A percentile compares a stretch with the other conserved stretches of the same genome.
These are phyloP conservation scores for Dynastes hyllus DNA, from an alignment of 2,888 invertebrate genomes.

Conservation along the genomic window DNA sequence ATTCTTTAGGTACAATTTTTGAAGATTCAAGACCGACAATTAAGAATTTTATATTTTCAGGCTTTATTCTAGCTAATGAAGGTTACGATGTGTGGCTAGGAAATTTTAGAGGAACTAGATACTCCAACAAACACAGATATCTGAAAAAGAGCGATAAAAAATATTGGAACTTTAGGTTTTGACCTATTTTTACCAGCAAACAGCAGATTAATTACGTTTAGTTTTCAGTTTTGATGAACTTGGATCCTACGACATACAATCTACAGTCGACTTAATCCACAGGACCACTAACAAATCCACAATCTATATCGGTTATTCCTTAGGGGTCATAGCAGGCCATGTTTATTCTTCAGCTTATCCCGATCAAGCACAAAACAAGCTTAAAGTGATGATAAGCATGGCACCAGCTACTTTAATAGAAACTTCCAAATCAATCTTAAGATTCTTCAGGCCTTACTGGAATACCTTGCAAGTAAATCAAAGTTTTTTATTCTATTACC, in stretches of 20 bases:
- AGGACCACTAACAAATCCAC: slow-evolving; percentile 62
- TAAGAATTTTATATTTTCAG: slow-evolving; percentile 49
- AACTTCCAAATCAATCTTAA: slow-evolving; percentile 75
- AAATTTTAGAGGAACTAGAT: slow-evolving; percentile 64
- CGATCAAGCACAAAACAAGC: slow-evolving; percentile 78
- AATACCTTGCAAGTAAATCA: slow-evolving; percentile 72
- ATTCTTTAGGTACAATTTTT: slow-evolving; percentile 65
- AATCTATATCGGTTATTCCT: slow-evolving; percentile 88
- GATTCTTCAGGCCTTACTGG: slow-evolving; percentile 77
- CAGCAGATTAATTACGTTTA: slow-evolving; percentile 12
- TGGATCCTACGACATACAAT: slow-evolving; percentile 55
- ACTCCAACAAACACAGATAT: slow-evolving; percentile 58
- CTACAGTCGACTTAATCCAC: slow-evolving; percentile 54
- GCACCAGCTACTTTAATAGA: slow-evolving; percentile 78
- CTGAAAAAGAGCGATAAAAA: slow-evolving; percentile 52
- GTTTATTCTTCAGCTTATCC: slow-evolving; percentile 79
- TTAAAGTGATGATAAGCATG: slow-evolving; percentile 75
- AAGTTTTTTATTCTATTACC: background rate
- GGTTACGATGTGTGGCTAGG: slow-evolving; percentile 74
- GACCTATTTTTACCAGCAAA: background rate
- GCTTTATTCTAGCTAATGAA: slow-evolving; percentile 70
- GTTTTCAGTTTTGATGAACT: slow-evolving; percentile 56
- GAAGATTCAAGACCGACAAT: too few species aligned
- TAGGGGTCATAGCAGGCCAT: slow-evolving; percentile 84
- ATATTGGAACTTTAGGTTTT: slow-evolving; percentile 60